These are phyloP conservation scores for Columba guinea DNA, from an alignment of 2,797 vertebrate species.

Conservation along the genomic window DNA sequence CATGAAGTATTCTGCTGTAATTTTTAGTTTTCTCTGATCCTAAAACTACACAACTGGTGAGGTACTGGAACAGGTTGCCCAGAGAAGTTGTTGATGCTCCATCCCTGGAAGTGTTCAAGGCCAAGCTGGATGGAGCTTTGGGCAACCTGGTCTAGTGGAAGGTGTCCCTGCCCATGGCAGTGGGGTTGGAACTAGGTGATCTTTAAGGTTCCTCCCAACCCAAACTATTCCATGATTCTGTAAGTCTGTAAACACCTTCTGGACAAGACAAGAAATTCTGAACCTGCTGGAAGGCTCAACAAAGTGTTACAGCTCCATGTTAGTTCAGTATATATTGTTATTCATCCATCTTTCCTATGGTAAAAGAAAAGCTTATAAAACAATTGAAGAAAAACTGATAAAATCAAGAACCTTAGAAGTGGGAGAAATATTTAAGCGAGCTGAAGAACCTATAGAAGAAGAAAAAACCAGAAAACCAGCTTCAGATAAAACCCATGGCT, in stretches of 20 bases:
- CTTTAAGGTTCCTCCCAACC: too few species aligned
- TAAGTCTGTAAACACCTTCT: not conserved
- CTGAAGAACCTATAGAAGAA: not conserved
- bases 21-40: not conserved
- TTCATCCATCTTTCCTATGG: not conserved
- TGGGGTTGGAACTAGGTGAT: too few species aligned
- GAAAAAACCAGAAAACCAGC: not conserved
- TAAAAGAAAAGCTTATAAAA: not conserved
- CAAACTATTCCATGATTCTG: not conserved
- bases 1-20: not conserved
- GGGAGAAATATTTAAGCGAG: not conserved
- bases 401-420: not conserved
- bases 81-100: too few species aligned
- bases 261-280: not conserved
- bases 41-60: not conserved
- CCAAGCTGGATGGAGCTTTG: too few species aligned
- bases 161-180: too few species aligned
- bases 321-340: not conserved
- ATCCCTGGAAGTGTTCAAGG: too few species aligned
- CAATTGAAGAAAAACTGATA: not conserved
- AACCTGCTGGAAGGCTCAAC: not conserved
- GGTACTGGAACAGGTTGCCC: too few species aligned
- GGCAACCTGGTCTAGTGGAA: too few species aligned
- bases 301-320: not conserved
- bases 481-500: not conserved